phyloP scores from a whole-genome alignment of 2,113 vertebrate genomes.

The Channa argus region DNA sequence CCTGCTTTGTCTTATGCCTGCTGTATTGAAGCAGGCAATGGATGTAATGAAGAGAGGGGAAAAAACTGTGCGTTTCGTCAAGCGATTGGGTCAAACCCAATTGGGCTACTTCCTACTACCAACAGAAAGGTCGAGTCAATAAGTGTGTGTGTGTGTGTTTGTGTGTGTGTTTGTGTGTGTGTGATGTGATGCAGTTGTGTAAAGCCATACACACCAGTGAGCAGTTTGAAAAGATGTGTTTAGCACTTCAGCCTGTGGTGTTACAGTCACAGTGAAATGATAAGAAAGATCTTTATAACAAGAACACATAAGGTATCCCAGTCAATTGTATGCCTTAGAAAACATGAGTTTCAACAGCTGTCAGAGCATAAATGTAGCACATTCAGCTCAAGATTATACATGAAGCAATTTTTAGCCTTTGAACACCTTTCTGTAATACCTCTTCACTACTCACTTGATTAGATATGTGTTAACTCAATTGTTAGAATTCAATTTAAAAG shows the following conservation, averaged over 20 bases:
- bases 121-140: slow-evolving; percentile 77
- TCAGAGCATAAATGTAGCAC: neutral
- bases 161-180: slow-evolving; percentile 18
- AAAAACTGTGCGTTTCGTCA: slow-evolving; percentile 75
- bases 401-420: too few relatives aligned
- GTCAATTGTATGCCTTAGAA: neutral
- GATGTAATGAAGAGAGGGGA: slow-evolving; percentile 37
- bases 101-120: slow-evolving; percentile 58
- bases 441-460: slow-evolving; percentile 1
- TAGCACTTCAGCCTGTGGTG: neutral
- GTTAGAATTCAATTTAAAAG: neutral
- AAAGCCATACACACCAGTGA: neutral
- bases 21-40: slow-evolving; percentile 16
- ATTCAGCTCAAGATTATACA: neutral
- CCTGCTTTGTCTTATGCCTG: slow-evolving; percentile 13
- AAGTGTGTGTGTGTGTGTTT: slow-evolving; percentile 27
- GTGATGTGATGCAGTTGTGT: slow-evolving; percentile 17
- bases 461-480: neutral
- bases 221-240: slow-evolving; percentile 7
- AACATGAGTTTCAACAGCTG: neutral
- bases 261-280: slow-evolving; percentile 13
- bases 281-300: neutral
- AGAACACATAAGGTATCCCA: neutral
- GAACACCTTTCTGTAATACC: neutral
- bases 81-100: slow-evolving; percentile 65